These are phyloP conservation scores for Meteorus cinctellus DNA, from an alignment of 2,888 invertebrate genomes.

Conservation along the genomic window DNA sequence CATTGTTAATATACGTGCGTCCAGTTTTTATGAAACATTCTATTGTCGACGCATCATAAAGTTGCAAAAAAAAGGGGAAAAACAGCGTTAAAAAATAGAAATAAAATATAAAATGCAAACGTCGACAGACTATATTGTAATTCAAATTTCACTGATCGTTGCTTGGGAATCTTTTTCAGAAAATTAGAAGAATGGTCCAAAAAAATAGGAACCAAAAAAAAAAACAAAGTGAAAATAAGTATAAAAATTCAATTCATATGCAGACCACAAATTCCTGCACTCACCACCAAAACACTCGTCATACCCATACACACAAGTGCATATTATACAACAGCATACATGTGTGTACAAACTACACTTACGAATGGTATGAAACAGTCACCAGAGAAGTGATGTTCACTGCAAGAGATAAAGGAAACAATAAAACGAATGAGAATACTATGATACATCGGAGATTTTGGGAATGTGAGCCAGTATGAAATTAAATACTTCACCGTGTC, in stretches of 20 bases:
- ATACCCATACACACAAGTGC: not conserved
- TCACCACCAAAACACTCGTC: not conserved
- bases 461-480: slow-evolving; percentile 18
- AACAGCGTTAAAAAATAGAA: not conserved
- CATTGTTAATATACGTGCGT: not conserved
- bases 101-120: not conserved
- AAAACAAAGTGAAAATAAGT: not conserved
- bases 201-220: not conserved
- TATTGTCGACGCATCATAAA: not conserved
- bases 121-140: not conserved
- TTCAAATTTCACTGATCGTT: slow-evolving; percentile 8
- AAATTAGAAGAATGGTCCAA: not conserved
- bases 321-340: not conserved
- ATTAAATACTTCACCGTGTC: slow-evolving; percentile 27
- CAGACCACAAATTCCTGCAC: not conserved
- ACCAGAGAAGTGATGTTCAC: slow-evolving; percentile 14
- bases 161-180: not conserved
- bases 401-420: slow-evolving; percentile 16
- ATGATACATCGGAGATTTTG: slow-evolving; percentile 19
- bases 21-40: not conserved
- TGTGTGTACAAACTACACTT: not conserved
- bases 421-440: slow-evolving; percentile 20
- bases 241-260: slow-evolving; percentile 2
- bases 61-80: not conserved
- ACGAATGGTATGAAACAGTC: slow-evolving; percentile 4